Conservation (phyloP, 2,797 vertebrate genomes). For the Pyrocephalus nanus region DNA sequence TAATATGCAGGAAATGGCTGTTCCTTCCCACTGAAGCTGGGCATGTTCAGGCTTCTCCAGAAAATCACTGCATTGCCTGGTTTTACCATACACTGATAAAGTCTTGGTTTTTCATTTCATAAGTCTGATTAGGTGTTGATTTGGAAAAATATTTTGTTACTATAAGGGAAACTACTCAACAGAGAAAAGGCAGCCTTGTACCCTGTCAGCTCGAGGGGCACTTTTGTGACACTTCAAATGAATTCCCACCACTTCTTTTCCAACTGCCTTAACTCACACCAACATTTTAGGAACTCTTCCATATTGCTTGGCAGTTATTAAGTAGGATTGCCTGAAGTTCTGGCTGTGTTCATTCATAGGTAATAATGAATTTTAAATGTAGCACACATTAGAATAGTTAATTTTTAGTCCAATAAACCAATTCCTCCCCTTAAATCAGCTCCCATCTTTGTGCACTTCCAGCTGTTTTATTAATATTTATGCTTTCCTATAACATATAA, state of each 20-base stretch:
- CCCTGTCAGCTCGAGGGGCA: background rate
- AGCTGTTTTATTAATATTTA: background rate
- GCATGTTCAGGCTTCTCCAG: background rate
- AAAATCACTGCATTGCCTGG: background rate
- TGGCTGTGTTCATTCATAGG: background rate
- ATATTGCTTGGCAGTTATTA: background rate
- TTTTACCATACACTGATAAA: background rate
- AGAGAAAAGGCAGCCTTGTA: background rate
- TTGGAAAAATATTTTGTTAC: background rate
- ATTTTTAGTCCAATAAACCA: constrained; percentile 35
- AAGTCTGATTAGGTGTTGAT: background rate
- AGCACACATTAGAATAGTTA: background rate
- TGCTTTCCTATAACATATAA: background rate
- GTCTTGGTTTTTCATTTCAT: background rate
- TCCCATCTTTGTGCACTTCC: background rate
- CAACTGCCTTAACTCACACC: background rate
- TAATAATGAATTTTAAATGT: background rate
- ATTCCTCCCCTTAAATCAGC: background rate
- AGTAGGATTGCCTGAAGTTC: background rate
- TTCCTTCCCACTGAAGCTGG: background rate
- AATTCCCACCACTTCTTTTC: background rate
- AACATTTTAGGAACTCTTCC: background rate
- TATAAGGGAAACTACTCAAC: background rate
- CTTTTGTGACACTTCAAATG: background rate
- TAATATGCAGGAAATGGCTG: background rate